These are phyloP conservation scores for Orthonyx spaldingii DNA, from an alignment of 2,113 vertebrate species.

Conservation along the genomic window DNA sequence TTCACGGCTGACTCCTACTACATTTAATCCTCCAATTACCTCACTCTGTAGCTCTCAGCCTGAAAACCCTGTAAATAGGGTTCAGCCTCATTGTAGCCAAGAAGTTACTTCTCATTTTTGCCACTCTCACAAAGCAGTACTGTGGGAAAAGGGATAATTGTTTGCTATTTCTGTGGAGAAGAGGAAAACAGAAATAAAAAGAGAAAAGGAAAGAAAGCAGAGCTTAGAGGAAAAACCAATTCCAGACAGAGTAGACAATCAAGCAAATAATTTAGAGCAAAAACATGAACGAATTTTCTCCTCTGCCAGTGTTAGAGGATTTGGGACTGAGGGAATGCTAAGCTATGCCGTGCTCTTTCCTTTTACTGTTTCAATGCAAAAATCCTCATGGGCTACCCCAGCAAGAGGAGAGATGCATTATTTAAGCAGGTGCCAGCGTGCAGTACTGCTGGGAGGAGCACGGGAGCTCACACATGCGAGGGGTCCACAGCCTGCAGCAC, in stretches of 20 bases:
- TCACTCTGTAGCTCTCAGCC: background rate
- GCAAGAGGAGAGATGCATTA: background rate
- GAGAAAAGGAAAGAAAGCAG: background rate
- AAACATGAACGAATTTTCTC: background rate
- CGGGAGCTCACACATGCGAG: rapidly evolving
- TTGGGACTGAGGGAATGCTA: rapidly evolving
- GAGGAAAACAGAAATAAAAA: background rate
- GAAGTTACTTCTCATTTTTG: background rate
- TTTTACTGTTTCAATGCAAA: background rate
- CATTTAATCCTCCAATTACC: background rate
- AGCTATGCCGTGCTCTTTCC: background rate
- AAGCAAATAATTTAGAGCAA: background rate
- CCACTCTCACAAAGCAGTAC: background rate
- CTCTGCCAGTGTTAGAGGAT: background rate
- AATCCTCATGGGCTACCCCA: background rate
- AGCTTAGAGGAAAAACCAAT: background rate
- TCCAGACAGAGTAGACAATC: background rate
- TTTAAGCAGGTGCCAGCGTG: rapidly evolving
- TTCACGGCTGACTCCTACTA: background rate
- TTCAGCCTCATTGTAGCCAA: background rate
- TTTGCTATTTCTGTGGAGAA: background rate
- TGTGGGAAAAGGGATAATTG: background rate
- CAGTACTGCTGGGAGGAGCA: background rate
- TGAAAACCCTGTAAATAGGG: background rate
- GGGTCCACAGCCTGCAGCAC: background rate